Conservation (phyloP, 2,888 invertebrate species). For the Ochropacha duplaris region DNA sequence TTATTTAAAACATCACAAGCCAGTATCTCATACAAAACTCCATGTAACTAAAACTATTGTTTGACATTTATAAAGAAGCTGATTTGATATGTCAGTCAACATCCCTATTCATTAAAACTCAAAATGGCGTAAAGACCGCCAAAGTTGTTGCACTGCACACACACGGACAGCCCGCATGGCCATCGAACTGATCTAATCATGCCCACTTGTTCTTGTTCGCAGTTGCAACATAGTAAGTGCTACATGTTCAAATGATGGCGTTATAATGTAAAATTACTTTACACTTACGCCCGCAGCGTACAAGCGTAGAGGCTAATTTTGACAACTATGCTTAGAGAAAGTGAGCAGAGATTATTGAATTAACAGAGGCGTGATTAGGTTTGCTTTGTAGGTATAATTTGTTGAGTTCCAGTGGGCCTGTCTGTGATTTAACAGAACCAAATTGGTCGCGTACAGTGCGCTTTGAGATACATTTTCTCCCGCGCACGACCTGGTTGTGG, state of each 20-base stretch:
- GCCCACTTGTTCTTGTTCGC: constrained; percentile 19
- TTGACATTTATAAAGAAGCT: neutral
- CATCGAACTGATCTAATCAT: constrained; percentile 34
- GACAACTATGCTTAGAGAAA: constrained; percentile 38
- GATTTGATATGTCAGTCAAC: too few species aligned
- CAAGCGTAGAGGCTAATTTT: constrained; percentile 35
- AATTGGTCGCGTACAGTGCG: too few species aligned
- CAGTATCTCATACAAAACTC: too few species aligned
- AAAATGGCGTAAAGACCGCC: neutral
- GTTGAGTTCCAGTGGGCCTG: neutral
- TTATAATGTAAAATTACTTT: constrained; percentile 31
- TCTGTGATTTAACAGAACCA: too few species aligned
- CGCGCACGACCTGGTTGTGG: too few species aligned
- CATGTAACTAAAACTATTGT: too few species aligned
- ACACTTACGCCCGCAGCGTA: constrained; percentile 27
- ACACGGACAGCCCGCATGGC: constrained; percentile 17
- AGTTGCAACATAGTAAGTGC: constrained; percentile 41
- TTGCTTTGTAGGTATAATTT: neutral
- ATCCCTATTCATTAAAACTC: neutral
- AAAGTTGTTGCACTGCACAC: constrained; percentile 13
- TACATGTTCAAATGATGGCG: constrained; percentile 47
- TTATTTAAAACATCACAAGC: too few species aligned
- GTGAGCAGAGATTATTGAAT: constrained; percentile 21
- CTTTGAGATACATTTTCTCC: too few species aligned
- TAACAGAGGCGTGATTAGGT: constrained; percentile 7